These are phyloP conservation scores for Hydroisotoma schaefferi DNA, from an alignment of 2,888 invertebrate genomes.

Conservation along the genomic window DNA sequence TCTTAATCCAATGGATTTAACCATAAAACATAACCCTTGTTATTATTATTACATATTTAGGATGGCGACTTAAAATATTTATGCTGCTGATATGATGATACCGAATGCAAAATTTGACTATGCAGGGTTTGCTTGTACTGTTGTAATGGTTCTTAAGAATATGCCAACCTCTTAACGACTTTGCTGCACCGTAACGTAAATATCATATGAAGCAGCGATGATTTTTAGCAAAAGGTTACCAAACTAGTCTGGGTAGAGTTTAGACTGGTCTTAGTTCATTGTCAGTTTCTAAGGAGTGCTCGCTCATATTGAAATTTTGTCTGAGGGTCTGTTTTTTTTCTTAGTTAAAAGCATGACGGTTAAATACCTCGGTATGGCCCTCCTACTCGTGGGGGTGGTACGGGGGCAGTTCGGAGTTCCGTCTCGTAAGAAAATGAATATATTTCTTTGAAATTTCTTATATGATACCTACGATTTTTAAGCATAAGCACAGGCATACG, in stretches of 20 bases:
- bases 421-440: slow-evolving; percentile 21
- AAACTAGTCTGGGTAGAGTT: slow-evolving; percentile 5
- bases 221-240: too few relatives aligned
- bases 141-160: too few relatives aligned
- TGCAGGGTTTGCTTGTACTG: too few relatives aligned
- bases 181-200: too few relatives aligned
- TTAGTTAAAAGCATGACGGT: slow-evolving; percentile 23
- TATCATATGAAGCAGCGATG: too few relatives aligned
- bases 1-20: neutral
- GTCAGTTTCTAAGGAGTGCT: neutral
- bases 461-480: neutral
- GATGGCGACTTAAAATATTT: too few relatives aligned
- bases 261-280: neutral
- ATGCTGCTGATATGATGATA: too few relatives aligned
- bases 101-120: too few relatives aligned
- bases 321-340: neutral
- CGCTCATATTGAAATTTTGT: neutral
- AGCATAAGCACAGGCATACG: too few relatives aligned
- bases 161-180: too few relatives aligned
- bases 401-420: slow-evolving; percentile 41
- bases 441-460: too few relatives aligned
- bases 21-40: neutral
- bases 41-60: slow-evolving; percentile 4
- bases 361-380: slow-evolving; percentile 22
- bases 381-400: slow-evolving; percentile 32